Percentiles rank a stretch among this genome's conserved stretches.
phyloP scores from a whole-genome alignment of 2,888 invertebrate species.

The Nephrotoma flavescens region DNA sequence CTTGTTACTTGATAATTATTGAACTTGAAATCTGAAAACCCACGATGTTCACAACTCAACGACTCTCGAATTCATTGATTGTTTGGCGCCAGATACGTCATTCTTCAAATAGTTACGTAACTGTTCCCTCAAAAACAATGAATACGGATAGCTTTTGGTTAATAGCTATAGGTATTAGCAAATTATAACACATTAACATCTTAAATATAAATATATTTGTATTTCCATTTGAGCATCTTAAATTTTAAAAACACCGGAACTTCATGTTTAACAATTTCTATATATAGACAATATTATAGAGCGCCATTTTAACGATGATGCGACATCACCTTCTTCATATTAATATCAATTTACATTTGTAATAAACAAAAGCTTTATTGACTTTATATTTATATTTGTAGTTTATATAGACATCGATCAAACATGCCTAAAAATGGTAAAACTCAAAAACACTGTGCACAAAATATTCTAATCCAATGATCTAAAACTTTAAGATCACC shows the following conservation, averaged over 20 bases:
- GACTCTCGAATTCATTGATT: neutral
- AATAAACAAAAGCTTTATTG: neutral
- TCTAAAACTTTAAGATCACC: neutral
- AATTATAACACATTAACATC: neutral
- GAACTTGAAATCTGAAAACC: neutral
- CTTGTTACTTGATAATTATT: neutral
- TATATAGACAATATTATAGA: neutral
- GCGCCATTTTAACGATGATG: neutral
- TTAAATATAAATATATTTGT: neutral
- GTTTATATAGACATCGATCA: neutral
- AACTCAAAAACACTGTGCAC: neutral
- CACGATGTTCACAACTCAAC: neutral
- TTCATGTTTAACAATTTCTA: neutral
- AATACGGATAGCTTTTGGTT: neutral
- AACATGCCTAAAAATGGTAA: neutral
- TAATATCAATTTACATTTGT: neutral
- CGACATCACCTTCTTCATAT: neutral
- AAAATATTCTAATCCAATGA: neutral
- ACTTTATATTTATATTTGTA: neutral
- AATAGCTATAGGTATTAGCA: neutral
- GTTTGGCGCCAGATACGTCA: neutral
- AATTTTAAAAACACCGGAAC: neutral
- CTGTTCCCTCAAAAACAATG: neutral
- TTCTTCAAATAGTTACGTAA: neutral
- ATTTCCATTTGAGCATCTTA: neutral